phyloP scores from a whole-genome alignment of 1,140 invertebrate species.

The Pogonus chalceus region DNA sequence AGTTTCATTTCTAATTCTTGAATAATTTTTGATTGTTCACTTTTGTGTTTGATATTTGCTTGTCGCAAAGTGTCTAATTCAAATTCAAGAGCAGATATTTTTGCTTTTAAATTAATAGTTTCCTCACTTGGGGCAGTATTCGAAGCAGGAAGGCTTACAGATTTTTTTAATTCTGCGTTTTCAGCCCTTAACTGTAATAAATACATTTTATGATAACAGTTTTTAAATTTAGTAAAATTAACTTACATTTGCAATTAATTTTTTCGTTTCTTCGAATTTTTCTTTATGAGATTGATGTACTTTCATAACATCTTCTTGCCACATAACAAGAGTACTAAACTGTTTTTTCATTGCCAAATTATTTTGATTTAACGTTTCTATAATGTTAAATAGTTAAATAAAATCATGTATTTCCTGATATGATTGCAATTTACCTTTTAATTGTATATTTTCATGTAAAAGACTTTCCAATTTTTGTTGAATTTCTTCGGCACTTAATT shows the following conservation, averaged over 20 bases:
- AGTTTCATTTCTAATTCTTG: background rate
- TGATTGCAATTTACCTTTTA: constrained; percentile 26
- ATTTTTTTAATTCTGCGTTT: constrained; percentile 16
- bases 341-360: constrained; percentile 40
- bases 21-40: background rate
- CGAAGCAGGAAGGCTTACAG: background rate
- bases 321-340: constrained; percentile 34
- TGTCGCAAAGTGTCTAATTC: background rate
- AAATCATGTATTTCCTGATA: constrained; percentile 8
- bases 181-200: constrained; percentile 16
- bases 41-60: background rate
- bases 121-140: background rate
- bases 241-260: constrained; percentile 30
- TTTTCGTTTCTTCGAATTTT: constrained; percentile 38
- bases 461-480: constrained; percentile 32
- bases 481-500: constrained; percentile 31
- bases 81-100: constrained; percentile 6
- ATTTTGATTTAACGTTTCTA: constrained; percentile 38
- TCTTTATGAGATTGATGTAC: constrained; percentile 35
- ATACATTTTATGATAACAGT: background rate
- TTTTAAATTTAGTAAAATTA: background rate
- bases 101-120: constrained; percentile 1
- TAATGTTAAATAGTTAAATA: constrained; percentile 12
- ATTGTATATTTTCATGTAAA: constrained; percentile 37
- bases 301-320: constrained; percentile 35